A percentile compares a stretch with the other conserved stretches of the same genome.
Conservation (phyloP, 2,888 invertebrate genomes). For the Urechis unicinctus region DNA sequence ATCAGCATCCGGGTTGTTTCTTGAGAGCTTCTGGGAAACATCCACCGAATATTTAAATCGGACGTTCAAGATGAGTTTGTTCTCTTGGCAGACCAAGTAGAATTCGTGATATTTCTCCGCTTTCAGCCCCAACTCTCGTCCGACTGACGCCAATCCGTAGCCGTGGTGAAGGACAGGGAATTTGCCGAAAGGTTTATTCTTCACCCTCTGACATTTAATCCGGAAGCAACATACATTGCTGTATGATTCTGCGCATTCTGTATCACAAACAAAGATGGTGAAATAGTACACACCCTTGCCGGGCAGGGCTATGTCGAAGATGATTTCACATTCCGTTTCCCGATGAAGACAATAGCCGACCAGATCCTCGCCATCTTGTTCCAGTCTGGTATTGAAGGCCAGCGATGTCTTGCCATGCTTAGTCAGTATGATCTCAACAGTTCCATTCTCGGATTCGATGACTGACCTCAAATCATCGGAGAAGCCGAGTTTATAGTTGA, state of each 20-base stretch:
- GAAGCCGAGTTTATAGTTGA: conserved; percentile 19
- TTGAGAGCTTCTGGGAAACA: conserved; percentile 27
- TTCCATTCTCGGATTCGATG: conserved; percentile 37
- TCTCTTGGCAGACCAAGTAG: conserved; percentile 18
- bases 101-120: conserved; percentile 13
- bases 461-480: conserved; percentile 33
- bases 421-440: conserved; percentile 24
- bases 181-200: conserved; percentile 13
- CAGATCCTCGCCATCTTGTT: conserved; percentile 30
- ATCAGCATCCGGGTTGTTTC: not conserved
- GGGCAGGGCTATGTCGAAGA: conserved; percentile 15
- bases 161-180: conserved; percentile 16
- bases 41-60: conserved; percentile 32
- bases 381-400: conserved; percentile 37
- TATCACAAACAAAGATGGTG: conserved; percentile 23
- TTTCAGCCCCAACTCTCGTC: conserved; percentile 10
- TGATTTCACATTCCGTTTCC: conserved; percentile 1
- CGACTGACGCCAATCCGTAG: conserved; percentile 11
- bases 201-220: conserved; percentile 10
- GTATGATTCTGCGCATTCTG: conserved; percentile 10
- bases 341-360: conserved; percentile 20
- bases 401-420: not conserved
- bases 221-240: conserved; percentile 16
- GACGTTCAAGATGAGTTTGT: conserved; percentile 39
- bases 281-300: conserved; percentile 12